Evolutionary conservation across 30 jellyfish, hydroid and myxozoan genomes (phyloP), one percentile per base, ranked within the genome.

Genomic region (Hydra vulgaris): DNA sequence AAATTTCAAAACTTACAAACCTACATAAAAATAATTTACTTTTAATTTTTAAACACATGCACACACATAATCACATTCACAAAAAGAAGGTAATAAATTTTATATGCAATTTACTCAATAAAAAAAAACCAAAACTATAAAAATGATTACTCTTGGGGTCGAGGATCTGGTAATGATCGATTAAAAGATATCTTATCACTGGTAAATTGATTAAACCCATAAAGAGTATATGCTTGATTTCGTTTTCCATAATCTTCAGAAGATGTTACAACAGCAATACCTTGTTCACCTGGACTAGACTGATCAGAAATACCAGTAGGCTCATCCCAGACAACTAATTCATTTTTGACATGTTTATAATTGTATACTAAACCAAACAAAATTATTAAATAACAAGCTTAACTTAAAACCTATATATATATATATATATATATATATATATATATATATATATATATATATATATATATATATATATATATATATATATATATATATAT

Each of bases 141-240:
- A 55, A 18, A 79, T 12, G 72, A 95, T 93, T 78, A 93, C 99
- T 67, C 27, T 22, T 86, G 84, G 3, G 89, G 86, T 72, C 99
- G 82, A 5, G 96, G 89, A 76, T 94, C 97, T 21, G 96, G 85
- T 53, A 94, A 70, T 7, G 96, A 85, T 18, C 99, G 89, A 61
- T 88, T 94, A 21, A 88, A 87, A 17, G 96, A 88, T 66, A 94
- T 94, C 70, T 94, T 88, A 77, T 94, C 99, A 77, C 99, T 94
- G 21, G 88, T 76, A 76, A 26, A 94, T 71, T 94, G 99, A 80
- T 94, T 94, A 70, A 94, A 94, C 1, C 99, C 99, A 83, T 94
- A 94, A 66, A 80, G 95, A 15, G 94, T 86, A 79, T 94, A 94
- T 1, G 99, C 96, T 66, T 25, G 81, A 40, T 88, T 74, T 70